phyloP scores from a whole-genome alignment of 2,888 invertebrate species.

The Ferdinandea cuprea region DNA sequence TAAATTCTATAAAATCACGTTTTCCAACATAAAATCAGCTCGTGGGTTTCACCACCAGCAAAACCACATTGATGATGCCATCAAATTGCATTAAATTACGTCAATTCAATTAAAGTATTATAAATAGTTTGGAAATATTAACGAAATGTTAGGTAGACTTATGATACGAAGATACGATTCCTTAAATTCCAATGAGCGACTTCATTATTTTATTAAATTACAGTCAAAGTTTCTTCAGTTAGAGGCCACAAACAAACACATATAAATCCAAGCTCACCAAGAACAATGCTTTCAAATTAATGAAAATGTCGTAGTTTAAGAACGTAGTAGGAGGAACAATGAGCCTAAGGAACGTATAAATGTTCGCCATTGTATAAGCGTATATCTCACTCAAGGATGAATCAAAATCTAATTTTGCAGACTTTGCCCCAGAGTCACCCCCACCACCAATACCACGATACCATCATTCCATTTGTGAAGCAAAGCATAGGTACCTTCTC shows the following conservation, averaged over 20 bases:
- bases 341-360: slow-evolving; percentile 35
- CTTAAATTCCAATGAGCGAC: too few relatives aligned
- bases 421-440: slow-evolving; percentile 24
- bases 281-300: slow-evolving; percentile 64
- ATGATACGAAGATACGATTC: too few relatives aligned
- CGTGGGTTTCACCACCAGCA: slow-evolving; percentile 1
- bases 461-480: background rate
- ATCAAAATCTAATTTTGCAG: slow-evolving; percentile 63
- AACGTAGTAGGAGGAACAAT: slow-evolving; percentile 22
- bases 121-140: too few relatives aligned
- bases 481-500: slow-evolving; percentile 1
- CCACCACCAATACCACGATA: too few relatives aligned
- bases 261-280: slow-evolving; percentile 14
- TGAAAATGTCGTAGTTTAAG: slow-evolving; percentile 40
- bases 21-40: background rate
- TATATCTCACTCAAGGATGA: slow-evolving; percentile 48
- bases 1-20: background rate
- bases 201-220: background rate
- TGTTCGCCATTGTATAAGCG: slow-evolving; percentile 27
- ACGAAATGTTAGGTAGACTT: too few relatives aligned
- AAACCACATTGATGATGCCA: background rate
- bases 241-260: background rate
- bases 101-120: too few relatives aligned
- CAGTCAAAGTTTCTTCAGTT: slow-evolving; percentile 6
- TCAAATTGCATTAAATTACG: slow-evolving; percentile 3